Conservation (phyloP, 2,797 vertebrate genomes). For the Sebastes itinus region DNA sequence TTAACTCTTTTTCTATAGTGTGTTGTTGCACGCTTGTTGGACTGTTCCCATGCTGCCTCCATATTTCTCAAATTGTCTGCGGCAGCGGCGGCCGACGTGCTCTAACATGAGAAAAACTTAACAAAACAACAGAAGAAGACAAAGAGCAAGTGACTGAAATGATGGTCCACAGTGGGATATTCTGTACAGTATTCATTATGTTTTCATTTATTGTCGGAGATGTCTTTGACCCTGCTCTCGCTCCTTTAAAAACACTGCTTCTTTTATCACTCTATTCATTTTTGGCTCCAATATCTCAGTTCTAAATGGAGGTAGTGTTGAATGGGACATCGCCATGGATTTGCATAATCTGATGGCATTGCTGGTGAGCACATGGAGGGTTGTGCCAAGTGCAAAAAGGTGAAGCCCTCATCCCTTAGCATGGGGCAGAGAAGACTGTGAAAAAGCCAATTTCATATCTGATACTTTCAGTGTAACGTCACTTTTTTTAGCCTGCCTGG, state of each 20-base stretch:
- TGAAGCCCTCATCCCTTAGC: constrained; percentile 75
- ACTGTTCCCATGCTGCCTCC: constrained; percentile 67
- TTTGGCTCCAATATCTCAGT: constrained; percentile 75
- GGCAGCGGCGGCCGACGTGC: neutral
- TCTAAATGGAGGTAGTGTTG: constrained; percentile 78
- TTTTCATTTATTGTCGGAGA: constrained; percentile 67
- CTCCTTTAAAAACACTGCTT: constrained; percentile 65
- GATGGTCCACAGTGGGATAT: constrained; percentile 61
- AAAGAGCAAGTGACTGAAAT: constrained; percentile 25
- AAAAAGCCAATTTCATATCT: constrained; percentile 29
- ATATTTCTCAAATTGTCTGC: constrained; percentile 14
- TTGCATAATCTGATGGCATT: constrained; percentile 87
- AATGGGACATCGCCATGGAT: constrained; percentile 81
- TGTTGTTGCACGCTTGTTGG: constrained; percentile 62
- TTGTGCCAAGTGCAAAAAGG: constrained; percentile 83
- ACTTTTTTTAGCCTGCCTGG: neutral
- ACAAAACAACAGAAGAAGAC: constrained; percentile 28
- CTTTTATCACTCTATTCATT: constrained; percentile 82
- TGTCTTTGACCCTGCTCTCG: constrained; percentile 66
- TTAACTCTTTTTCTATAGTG: constrained; percentile 41
- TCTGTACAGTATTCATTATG: constrained; percentile 71
- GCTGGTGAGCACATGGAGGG: constrained; percentile 67
- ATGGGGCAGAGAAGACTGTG: constrained; percentile 54
- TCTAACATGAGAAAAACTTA: neutral
- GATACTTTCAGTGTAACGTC: neutral